These are phyloP conservation scores for Mus spicilegus DNA, from an alignment of 2,113 vertebrate species.

Conservation along the genomic window DNA sequence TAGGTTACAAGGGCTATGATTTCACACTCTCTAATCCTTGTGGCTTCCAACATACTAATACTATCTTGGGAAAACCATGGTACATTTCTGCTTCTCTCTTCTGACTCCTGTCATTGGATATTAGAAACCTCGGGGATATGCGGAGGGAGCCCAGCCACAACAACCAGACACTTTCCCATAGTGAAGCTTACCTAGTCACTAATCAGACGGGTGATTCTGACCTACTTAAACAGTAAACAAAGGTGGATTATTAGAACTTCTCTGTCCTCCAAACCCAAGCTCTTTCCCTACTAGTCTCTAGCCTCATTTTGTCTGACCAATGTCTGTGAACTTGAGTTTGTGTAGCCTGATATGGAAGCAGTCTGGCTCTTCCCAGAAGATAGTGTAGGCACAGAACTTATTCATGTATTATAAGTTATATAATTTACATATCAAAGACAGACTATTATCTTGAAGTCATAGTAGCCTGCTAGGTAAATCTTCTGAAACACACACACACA, in stretches of 20 bases:
- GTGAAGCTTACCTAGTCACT: neutral
- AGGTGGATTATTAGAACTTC: neutral
- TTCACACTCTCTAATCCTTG: neutral
- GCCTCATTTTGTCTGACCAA: neutral
- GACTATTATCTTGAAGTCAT: neutral
- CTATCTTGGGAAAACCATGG: neutral
- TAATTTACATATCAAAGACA: neutral
- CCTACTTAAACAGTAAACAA: neutral
- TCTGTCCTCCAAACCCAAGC: neutral
- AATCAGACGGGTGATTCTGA: neutral
- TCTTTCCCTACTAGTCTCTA: neutral
- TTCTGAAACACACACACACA: neutral
- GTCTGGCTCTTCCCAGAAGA: slow-evolving; percentile 23
- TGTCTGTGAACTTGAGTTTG: neutral
- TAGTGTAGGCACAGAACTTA: neutral
- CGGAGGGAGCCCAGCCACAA: neutral
- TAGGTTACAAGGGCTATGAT: neutral
- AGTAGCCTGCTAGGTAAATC: neutral
- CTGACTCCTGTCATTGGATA: neutral
- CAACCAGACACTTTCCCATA: neutral
- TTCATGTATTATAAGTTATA: neutral
- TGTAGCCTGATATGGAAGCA: neutral
- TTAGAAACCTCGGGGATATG: neutral
- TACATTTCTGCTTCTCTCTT: neutral
- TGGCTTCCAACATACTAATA: neutral